Percentiles rank a stretch among this genome's conserved stretches.
phyloP scores from a whole-genome alignment of 2,113 vertebrate species.

The Paramormyrops kingsleyae region DNA sequence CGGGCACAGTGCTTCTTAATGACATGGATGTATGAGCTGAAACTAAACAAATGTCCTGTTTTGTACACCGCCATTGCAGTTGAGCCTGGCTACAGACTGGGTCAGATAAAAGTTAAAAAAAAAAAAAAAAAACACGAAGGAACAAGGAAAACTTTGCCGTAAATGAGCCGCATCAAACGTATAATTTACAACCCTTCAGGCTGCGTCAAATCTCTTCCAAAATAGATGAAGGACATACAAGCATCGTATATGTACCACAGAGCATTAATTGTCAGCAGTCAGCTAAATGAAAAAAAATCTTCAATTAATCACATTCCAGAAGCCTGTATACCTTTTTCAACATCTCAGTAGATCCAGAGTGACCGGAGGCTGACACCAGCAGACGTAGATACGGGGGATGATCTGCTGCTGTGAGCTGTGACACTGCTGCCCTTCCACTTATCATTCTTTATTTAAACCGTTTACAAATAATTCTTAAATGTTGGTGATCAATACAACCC shows the following conservation, averaged over 20 bases:
- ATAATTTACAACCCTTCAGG: background rate
- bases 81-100: background rate
- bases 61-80: background rate
- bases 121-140: background rate
- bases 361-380: background rate
- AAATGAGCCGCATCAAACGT: background rate
- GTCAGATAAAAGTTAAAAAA: background rate
- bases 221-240: background rate
- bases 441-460: background rate
- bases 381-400: background rate
- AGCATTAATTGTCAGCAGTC: background rate
- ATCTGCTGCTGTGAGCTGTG: background rate
- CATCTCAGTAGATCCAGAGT: background rate
- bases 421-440: background rate
- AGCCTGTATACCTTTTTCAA: background rate
- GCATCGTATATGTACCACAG: background rate
- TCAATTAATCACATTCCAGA: background rate
- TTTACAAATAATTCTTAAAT: background rate
- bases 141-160: background rate
- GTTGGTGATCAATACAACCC: background rate
- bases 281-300: background rate
- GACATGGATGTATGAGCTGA: background rate
- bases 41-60: background rate
- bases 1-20: background rate
- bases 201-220: background rate